phyloP scores from a whole-genome alignment of 2,888 invertebrate species.

The Dolichomitus sp. region DNA sequence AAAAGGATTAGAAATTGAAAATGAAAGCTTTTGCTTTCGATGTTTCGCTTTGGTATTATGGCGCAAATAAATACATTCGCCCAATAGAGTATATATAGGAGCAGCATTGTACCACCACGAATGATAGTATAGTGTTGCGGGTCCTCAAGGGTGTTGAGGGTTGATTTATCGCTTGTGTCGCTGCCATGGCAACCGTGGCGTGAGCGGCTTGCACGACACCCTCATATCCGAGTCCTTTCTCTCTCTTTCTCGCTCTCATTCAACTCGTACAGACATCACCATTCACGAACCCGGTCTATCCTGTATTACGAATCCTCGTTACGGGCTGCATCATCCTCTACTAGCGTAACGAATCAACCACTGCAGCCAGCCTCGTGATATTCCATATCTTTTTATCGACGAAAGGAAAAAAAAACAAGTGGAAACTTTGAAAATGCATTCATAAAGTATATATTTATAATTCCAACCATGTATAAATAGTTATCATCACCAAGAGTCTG shows the following conservation, averaged over 20 bases:
- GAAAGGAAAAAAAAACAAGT: neutral
- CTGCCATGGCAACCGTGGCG: slow-evolving; percentile 85
- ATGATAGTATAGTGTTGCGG: slow-evolving; percentile 76
- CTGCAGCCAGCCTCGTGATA: neutral
- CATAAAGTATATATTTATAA: slow-evolving; percentile 50
- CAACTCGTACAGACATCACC: slow-evolving; percentile 52
- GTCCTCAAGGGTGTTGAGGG: slow-evolving; percentile 84
- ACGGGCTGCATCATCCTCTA: slow-evolving; percentile 2
- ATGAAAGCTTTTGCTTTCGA: neutral
- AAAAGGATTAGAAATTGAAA: no score
- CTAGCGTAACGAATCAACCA: neutral
- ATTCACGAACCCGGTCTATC: slow-evolving; percentile 29
- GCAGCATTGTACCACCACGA: slow-evolving; percentile 13
- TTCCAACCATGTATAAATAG: slow-evolving; percentile 59
- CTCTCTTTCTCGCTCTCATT: slow-evolving; percentile 64
- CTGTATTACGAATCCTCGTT: slow-evolving; percentile 7
- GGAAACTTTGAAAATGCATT: slow-evolving; percentile 23
- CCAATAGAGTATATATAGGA: slow-evolving; percentile 4
- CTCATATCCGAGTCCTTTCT: slow-evolving; percentile 82
- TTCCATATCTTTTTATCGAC: neutral
- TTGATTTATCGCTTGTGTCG: slow-evolving; percentile 85
- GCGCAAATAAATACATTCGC: slow-evolving; percentile 27
- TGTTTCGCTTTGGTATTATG: slow-evolving; percentile 13
- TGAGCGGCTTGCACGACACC: slow-evolving; percentile 86
- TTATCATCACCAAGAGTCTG: slow-evolving; percentile 26